Percentiles rank a stretch among this genome's conserved stretches.
Conservation (phyloP, 1,140 invertebrate genomes). For the Scaptomyza pallida region DNA sequence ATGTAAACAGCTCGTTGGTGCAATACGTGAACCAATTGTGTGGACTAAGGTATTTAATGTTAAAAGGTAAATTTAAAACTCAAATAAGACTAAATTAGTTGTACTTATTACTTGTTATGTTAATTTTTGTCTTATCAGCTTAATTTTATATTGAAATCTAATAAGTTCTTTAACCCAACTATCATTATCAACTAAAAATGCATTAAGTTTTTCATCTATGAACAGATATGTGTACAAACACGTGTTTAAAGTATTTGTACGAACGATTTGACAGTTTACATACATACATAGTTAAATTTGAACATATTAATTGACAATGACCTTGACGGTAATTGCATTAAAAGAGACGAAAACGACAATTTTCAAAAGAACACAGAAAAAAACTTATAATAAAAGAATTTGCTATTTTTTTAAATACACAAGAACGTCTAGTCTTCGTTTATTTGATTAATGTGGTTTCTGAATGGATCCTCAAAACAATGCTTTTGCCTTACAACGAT, state of each 20-base stretch:
- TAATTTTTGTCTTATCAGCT: conserved; percentile 17
- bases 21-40: too few relatives aligned
- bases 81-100: too few relatives aligned
- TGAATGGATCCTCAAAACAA: too few relatives aligned
- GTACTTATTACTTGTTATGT: too few relatives aligned
- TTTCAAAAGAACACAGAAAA: background rate
- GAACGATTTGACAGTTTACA: background rate
- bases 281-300: background rate
- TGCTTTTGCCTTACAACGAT: background rate
- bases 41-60: too few relatives aligned
- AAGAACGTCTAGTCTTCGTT: too few relatives aligned
- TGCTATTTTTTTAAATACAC: too few relatives aligned
- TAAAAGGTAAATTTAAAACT: too few relatives aligned
- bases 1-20: too few relatives aligned
- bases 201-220: background rate
- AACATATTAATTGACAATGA: conserved; percentile 40
- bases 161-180: background rate
- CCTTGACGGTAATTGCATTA: conserved; percentile 55
- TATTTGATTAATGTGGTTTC: too few relatives aligned
- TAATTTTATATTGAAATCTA: background rate
- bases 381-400: too few relatives aligned
- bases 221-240: background rate
- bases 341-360: conserved; percentile 1
- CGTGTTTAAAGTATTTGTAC: background rate
- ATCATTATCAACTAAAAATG: conserved; percentile 18